These are phyloP conservation scores for Tokudaia tokunoshimensis DNA, from an alignment of 2,797 vertebrate species.

Conservation along the genomic window DNA sequence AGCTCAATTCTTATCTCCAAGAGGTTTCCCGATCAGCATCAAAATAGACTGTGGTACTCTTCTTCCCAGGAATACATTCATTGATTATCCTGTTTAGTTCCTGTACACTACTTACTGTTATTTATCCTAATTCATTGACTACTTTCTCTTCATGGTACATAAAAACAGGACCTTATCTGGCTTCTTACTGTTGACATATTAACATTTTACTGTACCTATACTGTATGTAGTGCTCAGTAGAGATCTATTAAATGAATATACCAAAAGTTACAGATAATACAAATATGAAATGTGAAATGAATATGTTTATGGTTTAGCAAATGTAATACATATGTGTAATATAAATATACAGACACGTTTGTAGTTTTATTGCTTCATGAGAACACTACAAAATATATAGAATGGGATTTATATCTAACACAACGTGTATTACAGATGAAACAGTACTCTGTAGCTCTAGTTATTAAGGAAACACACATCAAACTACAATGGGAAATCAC, in stretches of 20 bases:
- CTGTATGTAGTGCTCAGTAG: neutral
- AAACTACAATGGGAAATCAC: neutral
- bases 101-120: neutral
- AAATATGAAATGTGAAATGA: neutral
- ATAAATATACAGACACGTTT: conserved; percentile 3
- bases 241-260: neutral
- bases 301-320: neutral
- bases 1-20: neutral
- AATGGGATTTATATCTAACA: neutral
- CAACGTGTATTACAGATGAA: neutral
- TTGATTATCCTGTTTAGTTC: neutral
- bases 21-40: neutral
- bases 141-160: neutral
- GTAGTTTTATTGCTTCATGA: neutral
- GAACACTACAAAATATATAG: neutral
- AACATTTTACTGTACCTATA: conserved; percentile 2
- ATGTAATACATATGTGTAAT: neutral
- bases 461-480: neutral
- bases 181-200: neutral
- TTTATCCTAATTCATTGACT: conserved; percentile 41
- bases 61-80: neutral
- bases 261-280: neutral
- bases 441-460: neutral
- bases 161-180: neutral
- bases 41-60: neutral